phyloP scores from a whole-genome alignment of 1,140 invertebrate genomes.

The Oncopodura yosiiana region DNA sequence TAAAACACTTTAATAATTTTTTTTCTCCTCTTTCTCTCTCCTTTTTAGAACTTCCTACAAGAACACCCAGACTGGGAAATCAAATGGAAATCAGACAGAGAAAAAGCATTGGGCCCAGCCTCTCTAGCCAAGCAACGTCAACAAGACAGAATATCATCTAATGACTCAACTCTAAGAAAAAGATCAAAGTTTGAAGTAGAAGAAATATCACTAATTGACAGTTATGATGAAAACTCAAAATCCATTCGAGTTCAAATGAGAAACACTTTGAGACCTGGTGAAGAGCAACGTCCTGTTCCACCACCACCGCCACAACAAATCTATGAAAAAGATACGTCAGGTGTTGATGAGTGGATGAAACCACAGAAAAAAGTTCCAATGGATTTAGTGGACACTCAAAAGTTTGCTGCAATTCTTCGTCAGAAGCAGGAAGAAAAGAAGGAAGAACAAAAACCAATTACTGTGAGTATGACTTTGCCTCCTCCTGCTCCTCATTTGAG shows the following conservation, averaged over 20 bases:
- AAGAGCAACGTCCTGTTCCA: background rate
- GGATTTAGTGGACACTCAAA: constrained; percentile 34
- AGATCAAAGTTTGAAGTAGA: constrained; percentile 37
- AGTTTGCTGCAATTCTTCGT: constrained; percentile 34
- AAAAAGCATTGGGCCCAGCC: constrained; percentile 50
- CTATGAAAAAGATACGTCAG: constrained; percentile 7
- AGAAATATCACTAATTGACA: constrained; percentile 27
- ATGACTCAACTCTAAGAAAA: constrained; percentile 14
- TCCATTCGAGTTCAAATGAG: constrained; percentile 59
- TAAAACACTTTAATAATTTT: background rate
- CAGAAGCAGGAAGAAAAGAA: constrained; percentile 23
- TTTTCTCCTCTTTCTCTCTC: constrained; percentile 12
- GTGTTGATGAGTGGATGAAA: constrained; percentile 35
- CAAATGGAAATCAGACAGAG: constrained; percentile 68
- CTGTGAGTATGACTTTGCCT: background rate
- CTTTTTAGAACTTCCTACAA: constrained; percentile 58
- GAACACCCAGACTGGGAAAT: constrained; percentile 75
- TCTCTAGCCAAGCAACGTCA: constrained; percentile 36
- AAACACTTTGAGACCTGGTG: constrained; percentile 46
- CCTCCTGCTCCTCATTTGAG: background rate
- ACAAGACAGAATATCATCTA: background rate
- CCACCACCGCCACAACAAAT: background rate
- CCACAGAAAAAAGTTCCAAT: constrained; percentile 26
- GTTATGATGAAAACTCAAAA: constrained; percentile 44
- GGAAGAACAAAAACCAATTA: background rate